Conservation (phyloP, 2,888 invertebrate genomes). For the Acanthosepion pharaonis region DNA sequence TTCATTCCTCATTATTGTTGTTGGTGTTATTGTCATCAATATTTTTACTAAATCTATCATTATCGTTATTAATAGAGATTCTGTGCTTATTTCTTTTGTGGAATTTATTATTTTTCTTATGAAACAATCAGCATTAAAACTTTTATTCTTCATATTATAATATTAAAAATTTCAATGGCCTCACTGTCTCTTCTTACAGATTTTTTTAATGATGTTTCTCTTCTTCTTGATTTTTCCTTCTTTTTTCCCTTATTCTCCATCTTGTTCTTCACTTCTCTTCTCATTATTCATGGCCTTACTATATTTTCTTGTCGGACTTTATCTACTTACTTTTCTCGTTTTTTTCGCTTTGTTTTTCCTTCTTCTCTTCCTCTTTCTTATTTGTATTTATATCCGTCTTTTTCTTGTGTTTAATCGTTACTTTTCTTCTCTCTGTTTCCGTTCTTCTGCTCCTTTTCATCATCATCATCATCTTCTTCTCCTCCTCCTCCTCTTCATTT, state of each 20-base stretch:
- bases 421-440: fast-evolving
- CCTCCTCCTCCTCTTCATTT: not conserved
- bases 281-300: not conserved
- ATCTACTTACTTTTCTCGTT: not conserved
- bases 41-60: too few species aligned
- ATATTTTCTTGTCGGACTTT: not conserved
- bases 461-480: too few species aligned
- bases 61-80: too few species aligned
- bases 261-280: not conserved
- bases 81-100: too few species aligned
- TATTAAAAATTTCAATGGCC: not conserved
- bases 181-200: not conserved
- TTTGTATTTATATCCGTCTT: not conserved
- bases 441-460: not conserved
- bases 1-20: too few species aligned
- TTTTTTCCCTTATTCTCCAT: not conserved
- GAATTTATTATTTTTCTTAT: too few species aligned
- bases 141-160: too few species aligned
- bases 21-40: too few species aligned
- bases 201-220: not conserved
- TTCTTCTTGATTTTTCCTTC: not conserved
- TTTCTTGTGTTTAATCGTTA: not conserved
- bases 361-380: not conserved
- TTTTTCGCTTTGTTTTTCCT: not conserved
- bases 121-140: too few species aligned